Percentiles rank a stretch among this genome's conserved stretches.
Evolutionary conservation across 53 echinoderm and acorn worm genomes (phyloP).

Genomic region (Pentamera pediparva): DNA sequence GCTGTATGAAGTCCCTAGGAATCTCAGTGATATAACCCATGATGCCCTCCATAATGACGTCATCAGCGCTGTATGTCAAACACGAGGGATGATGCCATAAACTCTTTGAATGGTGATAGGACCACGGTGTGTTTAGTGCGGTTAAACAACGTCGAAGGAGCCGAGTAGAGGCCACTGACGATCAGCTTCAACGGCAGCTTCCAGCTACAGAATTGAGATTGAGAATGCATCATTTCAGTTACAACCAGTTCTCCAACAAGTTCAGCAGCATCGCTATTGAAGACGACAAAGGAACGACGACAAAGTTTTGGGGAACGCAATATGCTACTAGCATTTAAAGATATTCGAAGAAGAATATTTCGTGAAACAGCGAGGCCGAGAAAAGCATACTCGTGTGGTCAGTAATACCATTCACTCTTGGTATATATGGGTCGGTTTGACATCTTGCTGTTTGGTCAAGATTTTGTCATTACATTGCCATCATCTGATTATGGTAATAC

Average conservation of each 20-base stretch:
- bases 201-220: not conserved
- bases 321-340: too few species aligned
- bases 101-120: conserved; percentile 26
- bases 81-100: conserved; percentile 37
- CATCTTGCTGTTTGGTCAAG: too few species aligned
- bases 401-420: too few species aligned
- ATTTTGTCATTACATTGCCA: too few species aligned
- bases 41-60: conserved; percentile 27
- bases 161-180: conserved; percentile 21
- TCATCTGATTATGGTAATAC: too few species aligned
- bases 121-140: conserved; percentile 24
- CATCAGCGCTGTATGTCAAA: conserved; percentile 2
- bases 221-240: not conserved
- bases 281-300: too few species aligned
- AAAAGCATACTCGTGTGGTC: too few species aligned
- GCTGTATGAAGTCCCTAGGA: conserved; percentile 26
- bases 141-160: conserved; percentile 28
- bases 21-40: conserved; percentile 30
- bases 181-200: conserved; percentile 16
- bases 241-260: not conserved
- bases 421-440: too few species aligned
- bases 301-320: too few species aligned
- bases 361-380: too few species aligned
- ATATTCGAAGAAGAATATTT: not conserved
- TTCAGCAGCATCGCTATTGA: too few species aligned